Conservation (phyloP, 37 sponge, comb jelly and placozoan genomes). For the Mnemiopsis leidyi region DNA sequence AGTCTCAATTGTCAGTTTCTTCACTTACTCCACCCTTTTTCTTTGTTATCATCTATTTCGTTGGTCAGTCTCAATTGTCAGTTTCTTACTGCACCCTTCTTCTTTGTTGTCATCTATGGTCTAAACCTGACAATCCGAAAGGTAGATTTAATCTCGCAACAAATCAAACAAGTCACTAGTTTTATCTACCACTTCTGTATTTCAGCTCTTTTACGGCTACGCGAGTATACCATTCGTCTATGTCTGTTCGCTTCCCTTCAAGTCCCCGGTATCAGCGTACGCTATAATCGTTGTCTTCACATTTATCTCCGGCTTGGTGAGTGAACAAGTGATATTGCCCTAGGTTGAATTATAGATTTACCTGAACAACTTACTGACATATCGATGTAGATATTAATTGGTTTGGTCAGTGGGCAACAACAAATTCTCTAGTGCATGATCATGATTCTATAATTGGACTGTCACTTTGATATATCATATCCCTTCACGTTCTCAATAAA, state of each 20-base stretch:
- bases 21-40: too few species aligned
- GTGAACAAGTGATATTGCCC: not conserved
- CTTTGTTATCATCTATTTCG: slow-evolving; percentile 62
- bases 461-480: too few species aligned
- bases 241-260: slow-evolving; percentile 86
- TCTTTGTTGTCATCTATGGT: not conserved
- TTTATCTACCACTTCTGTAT: too few species aligned
- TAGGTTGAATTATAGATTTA: not conserved
- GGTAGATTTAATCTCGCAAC: too few species aligned
- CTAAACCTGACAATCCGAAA: too few species aligned
- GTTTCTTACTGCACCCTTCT: too few species aligned
- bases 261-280: slow-evolving; percentile 76
- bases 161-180: too few species aligned
- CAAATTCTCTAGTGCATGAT: too few species aligned
- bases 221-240: slow-evolving; percentile 83
- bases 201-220: slow-evolving; percentile 79
- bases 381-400: not conserved
- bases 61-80: slow-evolving; percentile 71
- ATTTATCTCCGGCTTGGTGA: slow-evolving; percentile 65
- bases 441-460: too few species aligned
- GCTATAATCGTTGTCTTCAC: slow-evolving; percentile 70
- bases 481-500: too few species aligned
- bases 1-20: slow-evolving; percentile 26
- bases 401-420: too few species aligned
- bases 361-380: not conserved